These are phyloP conservation scores for Pseudolycoriella hygida DNA, from an alignment of 2,888 invertebrate genomes.

Conservation along the genomic window DNA sequence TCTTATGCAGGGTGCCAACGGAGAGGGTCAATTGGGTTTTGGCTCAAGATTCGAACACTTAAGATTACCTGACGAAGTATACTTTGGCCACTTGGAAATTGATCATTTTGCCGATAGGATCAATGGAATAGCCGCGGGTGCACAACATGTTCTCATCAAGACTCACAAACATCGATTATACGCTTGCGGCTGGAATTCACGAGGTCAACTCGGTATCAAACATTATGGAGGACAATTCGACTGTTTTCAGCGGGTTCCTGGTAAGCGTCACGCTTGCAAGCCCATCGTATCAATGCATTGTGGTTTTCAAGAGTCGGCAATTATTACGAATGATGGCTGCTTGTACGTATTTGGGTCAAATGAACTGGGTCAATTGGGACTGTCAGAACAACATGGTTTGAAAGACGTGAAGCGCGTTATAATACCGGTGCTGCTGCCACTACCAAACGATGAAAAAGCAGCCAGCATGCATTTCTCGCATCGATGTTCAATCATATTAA, in stretches of 20 bases:
- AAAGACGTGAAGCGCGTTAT: too few relatives aligned
- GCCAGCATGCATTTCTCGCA: slow-evolving; percentile 22
- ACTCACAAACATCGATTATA: slow-evolving; percentile 48
- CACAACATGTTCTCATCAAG: slow-evolving; percentile 55
- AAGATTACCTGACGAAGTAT: too few relatives aligned
- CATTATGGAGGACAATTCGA: too few relatives aligned
- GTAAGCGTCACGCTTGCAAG: too few relatives aligned
- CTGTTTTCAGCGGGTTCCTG: background rate
- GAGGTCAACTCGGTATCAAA: slow-evolving; percentile 49
- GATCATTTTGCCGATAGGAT: too few relatives aligned
- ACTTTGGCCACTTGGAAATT: too few relatives aligned
- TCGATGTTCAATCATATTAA: slow-evolving; percentile 23
- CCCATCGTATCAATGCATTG: slow-evolving; percentile 36
- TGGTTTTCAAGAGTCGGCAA: slow-evolving; percentile 72
- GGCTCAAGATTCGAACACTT: too few relatives aligned
- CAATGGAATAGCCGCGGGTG: slow-evolving; percentile 63
- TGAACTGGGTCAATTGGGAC: slow-evolving; percentile 55
- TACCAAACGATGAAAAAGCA: slow-evolving; percentile 20
- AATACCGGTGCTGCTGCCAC: slow-evolving; percentile 18
- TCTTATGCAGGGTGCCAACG: too few relatives aligned
- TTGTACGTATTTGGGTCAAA: slow-evolving; percentile 75
- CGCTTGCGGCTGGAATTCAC: slow-evolving; percentile 63
- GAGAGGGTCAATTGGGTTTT: too few relatives aligned
- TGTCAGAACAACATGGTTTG: slow-evolving; percentile 21
- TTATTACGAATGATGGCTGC: slow-evolving; percentile 45